Evolutionary conservation across 1,140 invertebrate genomes (phyloP).

Genomic region (Gryon sp.): DNA sequence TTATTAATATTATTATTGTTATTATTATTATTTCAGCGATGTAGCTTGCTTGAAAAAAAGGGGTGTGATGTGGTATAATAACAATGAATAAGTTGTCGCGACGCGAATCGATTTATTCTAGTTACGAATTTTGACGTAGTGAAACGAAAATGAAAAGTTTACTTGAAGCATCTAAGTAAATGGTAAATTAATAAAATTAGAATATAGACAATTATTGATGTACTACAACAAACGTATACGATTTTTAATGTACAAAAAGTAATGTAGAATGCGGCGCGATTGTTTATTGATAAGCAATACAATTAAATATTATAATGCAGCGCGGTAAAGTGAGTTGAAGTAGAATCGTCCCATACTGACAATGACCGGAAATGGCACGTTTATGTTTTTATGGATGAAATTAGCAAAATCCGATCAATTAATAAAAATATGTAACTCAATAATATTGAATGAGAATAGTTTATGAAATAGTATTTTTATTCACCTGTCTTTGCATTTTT

Average conservation of each 20-base stretch:
- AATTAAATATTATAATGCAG: conserved; percentile 56
- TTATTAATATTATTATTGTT: too few relatives aligned
- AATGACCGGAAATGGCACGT: conserved; percentile 57
- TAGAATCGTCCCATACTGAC: conserved; percentile 51
- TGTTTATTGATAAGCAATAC: conserved; percentile 65
- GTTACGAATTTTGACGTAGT: conserved; percentile 78
- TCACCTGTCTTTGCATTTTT: too few relatives aligned
- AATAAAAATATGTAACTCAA: conserved; percentile 59
- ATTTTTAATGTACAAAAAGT: conserved; percentile 79
- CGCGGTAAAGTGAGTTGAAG: conserved; percentile 50
- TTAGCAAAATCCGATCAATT: conserved; percentile 56
- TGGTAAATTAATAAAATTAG: conserved; percentile 66
- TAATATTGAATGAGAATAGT: conserved; percentile 40
- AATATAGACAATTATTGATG: conserved; percentile 77
- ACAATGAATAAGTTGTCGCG: conserved; percentile 41
- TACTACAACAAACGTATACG: conserved; percentile 79
- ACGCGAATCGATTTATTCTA: conserved; percentile 74
- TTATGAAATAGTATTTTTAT: conserved; percentile 36
- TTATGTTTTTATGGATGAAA: conserved; percentile 61
- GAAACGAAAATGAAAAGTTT: conserved; percentile 16
- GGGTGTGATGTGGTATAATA: conserved; percentile 17
- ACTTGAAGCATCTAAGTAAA: conserved; percentile 60
- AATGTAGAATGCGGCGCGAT: conserved; percentile 64
- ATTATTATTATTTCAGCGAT: too few relatives aligned
- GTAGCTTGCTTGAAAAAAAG: conserved; percentile 23